Conservation (phyloP, 2,797 vertebrate genomes). For the Bradypus variegatus region DNA sequence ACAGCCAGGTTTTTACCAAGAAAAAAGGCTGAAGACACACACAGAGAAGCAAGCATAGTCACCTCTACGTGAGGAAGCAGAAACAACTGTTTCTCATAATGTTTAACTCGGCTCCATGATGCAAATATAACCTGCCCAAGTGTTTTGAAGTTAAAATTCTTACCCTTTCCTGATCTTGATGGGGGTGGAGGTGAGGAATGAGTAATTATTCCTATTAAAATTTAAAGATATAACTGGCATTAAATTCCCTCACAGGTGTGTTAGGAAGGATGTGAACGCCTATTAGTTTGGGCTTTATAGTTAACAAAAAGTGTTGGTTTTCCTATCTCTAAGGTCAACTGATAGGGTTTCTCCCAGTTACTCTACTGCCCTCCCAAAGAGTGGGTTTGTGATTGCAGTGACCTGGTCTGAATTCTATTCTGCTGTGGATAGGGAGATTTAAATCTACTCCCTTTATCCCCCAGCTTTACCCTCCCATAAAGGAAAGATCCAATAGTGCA, state of each 20-base stretch:
- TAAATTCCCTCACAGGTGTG: not conserved
- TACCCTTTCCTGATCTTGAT: constrained; percentile 5
- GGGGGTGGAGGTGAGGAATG: not conserved
- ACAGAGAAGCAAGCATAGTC: not conserved
- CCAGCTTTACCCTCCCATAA: not conserved
- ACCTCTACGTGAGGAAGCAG: not conserved
- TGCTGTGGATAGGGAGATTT: not conserved
- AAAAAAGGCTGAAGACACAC: not conserved
- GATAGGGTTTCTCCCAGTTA: not conserved
- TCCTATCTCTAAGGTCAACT: not conserved
- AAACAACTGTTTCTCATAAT: not conserved
- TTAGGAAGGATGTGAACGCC: not conserved
- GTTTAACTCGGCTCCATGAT: not conserved
- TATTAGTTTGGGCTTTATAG: not conserved
- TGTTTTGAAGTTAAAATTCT: constrained; percentile 40
- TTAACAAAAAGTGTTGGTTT: not conserved
- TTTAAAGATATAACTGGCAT: not conserved
- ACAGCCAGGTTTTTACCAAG: not conserved
- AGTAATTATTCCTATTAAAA: constrained; percentile 13
- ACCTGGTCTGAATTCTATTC: not conserved
- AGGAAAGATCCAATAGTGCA: not conserved
- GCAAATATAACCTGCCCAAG: not conserved
- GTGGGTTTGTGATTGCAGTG: not conserved
- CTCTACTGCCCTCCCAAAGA: not conserved
- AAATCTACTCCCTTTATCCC: not conserved